Evolutionary conservation across 2,113 vertebrate genomes (phyloP).

Genomic region (Gnathonemus echidnorhynchus): DNA sequence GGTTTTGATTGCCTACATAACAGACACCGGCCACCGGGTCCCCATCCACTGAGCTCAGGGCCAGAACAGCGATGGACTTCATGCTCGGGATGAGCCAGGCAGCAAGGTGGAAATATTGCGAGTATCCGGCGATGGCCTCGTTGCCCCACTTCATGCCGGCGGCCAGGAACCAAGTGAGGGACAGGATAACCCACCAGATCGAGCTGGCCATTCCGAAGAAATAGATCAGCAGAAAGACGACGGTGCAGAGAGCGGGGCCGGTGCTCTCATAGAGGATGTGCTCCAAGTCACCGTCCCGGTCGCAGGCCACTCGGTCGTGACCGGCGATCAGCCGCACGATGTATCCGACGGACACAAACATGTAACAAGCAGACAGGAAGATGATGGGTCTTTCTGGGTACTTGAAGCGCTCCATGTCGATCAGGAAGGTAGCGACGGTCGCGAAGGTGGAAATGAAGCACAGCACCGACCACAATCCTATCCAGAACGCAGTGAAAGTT

Average conservation of each 20-base stretch:
- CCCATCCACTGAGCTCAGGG: conserved; percentile 85
- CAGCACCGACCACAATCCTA: conserved; percentile 83
- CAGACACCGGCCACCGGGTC: conserved; percentile 88
- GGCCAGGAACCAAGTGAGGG: conserved; percentile 82
- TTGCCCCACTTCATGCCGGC: conserved; percentile 87
- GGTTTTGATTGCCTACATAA: conserved; percentile 87
- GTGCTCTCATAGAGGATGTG: conserved; percentile 82
- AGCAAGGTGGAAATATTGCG: conserved; percentile 88
- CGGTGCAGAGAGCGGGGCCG: conserved; percentile 82
- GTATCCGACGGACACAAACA: conserved; percentile 82
- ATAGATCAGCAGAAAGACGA: conserved; percentile 85
- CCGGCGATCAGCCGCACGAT: conserved; percentile 76
- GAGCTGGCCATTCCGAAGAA: conserved; percentile 87
- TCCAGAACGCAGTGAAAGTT: conserved; percentile 83
- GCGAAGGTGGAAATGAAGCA: conserved; percentile 84
- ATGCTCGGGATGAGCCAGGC: conserved; percentile 91
- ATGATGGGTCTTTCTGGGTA: conserved; percentile 89
- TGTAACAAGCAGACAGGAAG: conserved; percentile 85
- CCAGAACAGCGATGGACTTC: conserved; percentile 82
- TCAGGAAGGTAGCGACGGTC: conserved; percentile 83
- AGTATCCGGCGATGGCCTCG: conserved; percentile 81
- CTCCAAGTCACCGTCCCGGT: conserved; percentile 54
- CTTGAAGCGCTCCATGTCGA: conserved; percentile 86
- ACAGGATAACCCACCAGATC: conserved; percentile 87
- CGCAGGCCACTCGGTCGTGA: conserved; percentile 80